Evolutionary conservation across 2,113 vertebrate species (phyloP), one percentile per base, ranked within the genome.

Genomic region (Gambusia affinis): DNA sequence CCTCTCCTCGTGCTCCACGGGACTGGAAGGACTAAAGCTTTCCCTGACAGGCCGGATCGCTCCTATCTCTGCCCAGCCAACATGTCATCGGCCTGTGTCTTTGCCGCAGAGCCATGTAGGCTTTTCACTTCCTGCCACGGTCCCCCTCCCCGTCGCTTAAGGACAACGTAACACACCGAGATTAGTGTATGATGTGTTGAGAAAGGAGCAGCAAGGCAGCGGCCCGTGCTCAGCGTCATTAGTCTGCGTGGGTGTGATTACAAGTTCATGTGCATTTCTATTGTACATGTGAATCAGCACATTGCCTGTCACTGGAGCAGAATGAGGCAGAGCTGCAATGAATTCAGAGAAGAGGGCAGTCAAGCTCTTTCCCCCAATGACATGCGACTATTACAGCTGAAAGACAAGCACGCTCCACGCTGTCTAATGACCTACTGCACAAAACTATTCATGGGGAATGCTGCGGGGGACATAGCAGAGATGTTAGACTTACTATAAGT

Each of bases 1-100:
- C 61, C 70, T 72, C 75, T 78, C 74, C 76, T 85, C 66, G 22
- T 82, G 78, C 80, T 89, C 85, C 65, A 67, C 24, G 1, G 87
- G 80, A 75, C 77, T 83, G 51, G 83, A 87, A 78, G 81, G 85
- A 90, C 86, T 90, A 90, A 89, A 84, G 85, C 75, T 79, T 83
- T 78, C 57, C 69, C 88, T 86, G 85, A 89, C 86, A 89, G 80
- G 75, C 79, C 67, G 64, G 60, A 85, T 81, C 75, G 67, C 73
- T 78, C 44, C 44, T 84, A 91, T 91, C 85, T 83, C 81, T 70
- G 54, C 75, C 72, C 72, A 37, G 70, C 76, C 37, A 73, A 77
- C 78, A 29, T 76, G 84, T 78, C 81, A 70, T 85, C 77, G 64
- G 82, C 82, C 83, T 31, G 73, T 67, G 76, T 86, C 78, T 83